Base-by-base conservation (phyloP, 2,888 invertebrate genomes). In the Nephrotoma appendiculata region DNA sequence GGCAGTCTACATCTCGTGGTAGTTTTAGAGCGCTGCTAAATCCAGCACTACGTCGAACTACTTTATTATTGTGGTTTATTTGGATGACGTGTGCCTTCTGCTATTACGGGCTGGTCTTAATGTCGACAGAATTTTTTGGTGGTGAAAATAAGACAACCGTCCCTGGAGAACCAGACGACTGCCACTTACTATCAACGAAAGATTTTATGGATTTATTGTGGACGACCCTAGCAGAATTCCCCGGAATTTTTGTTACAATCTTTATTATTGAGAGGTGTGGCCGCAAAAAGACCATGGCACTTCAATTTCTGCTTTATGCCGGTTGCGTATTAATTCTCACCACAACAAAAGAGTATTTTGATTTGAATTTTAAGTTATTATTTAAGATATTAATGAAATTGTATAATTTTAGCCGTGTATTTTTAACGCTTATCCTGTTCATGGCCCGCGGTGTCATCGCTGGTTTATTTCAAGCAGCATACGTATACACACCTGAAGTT, bases 51-150 rank as follows among this genome's bases (percentile, higher is more conserved):
- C 93, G 96, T 89, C 94, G 94, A 88, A 98, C 98, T 3, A 98
- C 98, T 11, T 90, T 98, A 41, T 92, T 98, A 19, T 93, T 98
- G 2, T 98, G 98, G 98, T 95, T 98, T 89, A 98, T 98, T 89
- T 98, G 98, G 98, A 95, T 97, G 94, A 94, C 96, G 0, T 98
- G 98, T 91, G 97, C 98, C 0, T 98, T 98, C 92, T 97, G 97
- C 90, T 98, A 98, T 91, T 98, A 98, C 90, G 98, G 98, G 0
- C 93, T 98, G 52, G 98, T 98, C 6, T 92, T 98, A 87, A 97
- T 98, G 96, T 98, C 98, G 0, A 98, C 98, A 0, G 98, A 98
- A 90, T 91, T 98, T 86, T 97, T 98, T 91, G 88, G 88, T 42
- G 88, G 89, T 87, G 86, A 89, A 11, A 83, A 87, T 85, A 85